phyloP scores from a whole-genome alignment of 30 jellyfish, hydroid and myxozoan genomes.

The Sanderia malayensis region DNA sequence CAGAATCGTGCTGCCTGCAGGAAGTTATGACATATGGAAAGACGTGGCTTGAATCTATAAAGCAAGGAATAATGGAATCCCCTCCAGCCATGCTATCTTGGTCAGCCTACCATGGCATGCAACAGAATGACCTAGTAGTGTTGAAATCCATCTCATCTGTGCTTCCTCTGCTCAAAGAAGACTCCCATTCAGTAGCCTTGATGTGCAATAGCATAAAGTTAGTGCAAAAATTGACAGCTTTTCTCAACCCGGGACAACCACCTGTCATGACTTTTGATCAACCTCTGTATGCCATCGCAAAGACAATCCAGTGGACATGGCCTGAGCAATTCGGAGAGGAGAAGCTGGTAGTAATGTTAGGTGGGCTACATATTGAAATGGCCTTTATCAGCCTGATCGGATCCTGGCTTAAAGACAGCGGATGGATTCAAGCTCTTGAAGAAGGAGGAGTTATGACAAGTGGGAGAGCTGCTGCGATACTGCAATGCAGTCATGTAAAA shows the following conservation, averaged over 20 bases:
- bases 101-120: constrained; percentile 41
- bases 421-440: constrained; percentile 49
- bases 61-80: constrained; percentile 11
- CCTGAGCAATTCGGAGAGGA: constrained; percentile 37
- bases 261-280: constrained; percentile 47
- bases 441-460: constrained; percentile 35
- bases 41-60: constrained; percentile 34
- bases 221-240: constrained; percentile 26
- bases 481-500: constrained; percentile 38
- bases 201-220: constrained; percentile 39
- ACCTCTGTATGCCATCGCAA: constrained; percentile 50
- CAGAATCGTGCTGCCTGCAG: constrained; percentile 15
- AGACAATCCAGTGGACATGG: constrained; percentile 39
- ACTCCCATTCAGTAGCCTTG: constrained; percentile 39
- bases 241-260: constrained; percentile 25
- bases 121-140: constrained; percentile 39
- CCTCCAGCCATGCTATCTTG: constrained; percentile 31
- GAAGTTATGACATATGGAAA: constrained; percentile 27
- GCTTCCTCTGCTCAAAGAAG: constrained; percentile 42
- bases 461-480: constrained; percentile 42
- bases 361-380: constrained; percentile 46
- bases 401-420: constrained; percentile 49
- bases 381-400: constrained; percentile 43
- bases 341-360: constrained; percentile 49
- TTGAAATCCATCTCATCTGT: constrained; percentile 33